Percentiles rank a stretch among this genome's conserved stretches.
Conservation (phyloP, 1,140 invertebrate genomes). For the Hetaerina americana region DNA sequence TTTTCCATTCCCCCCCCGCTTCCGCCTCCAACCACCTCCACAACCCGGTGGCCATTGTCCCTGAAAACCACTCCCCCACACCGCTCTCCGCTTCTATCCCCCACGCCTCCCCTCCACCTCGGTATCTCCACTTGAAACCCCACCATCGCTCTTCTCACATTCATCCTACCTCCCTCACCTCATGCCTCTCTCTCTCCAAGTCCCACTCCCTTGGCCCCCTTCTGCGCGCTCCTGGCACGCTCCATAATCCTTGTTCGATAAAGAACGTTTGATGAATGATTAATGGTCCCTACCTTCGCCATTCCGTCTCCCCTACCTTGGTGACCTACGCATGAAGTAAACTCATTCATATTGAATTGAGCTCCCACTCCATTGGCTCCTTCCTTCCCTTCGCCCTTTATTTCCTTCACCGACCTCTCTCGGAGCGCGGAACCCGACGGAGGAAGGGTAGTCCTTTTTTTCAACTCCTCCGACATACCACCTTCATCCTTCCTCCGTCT, state of each 20-base stretch:
- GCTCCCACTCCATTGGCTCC: neutral
- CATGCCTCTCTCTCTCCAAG: too few species aligned
- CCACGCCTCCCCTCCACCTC: too few species aligned
- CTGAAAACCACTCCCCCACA: neutral
- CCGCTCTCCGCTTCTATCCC: too few species aligned
- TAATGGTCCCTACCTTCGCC: neutral
- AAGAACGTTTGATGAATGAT: neutral
- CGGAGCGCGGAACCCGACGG: neutral
- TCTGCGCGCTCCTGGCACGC: too few species aligned
- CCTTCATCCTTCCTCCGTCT: too few species aligned
- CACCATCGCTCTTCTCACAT: too few species aligned
- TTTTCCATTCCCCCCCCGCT: neutral
- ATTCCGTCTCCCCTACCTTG: neutral
- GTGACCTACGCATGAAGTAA: neutral
- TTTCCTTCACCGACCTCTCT: neutral
- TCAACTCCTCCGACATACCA: too few species aligned
- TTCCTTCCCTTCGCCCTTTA: neutral
- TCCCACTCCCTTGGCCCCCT: neutral
- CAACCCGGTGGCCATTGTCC: neutral
- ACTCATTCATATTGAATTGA: neutral
- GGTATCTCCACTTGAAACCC: too few species aligned
- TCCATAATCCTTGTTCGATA: neutral
- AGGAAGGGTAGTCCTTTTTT: neutral
- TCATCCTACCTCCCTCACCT: neutral
- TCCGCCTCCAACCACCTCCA: neutral